Conservation (phyloP, 2,888 invertebrate genomes). For the Cephus sareptanus region DNA sequence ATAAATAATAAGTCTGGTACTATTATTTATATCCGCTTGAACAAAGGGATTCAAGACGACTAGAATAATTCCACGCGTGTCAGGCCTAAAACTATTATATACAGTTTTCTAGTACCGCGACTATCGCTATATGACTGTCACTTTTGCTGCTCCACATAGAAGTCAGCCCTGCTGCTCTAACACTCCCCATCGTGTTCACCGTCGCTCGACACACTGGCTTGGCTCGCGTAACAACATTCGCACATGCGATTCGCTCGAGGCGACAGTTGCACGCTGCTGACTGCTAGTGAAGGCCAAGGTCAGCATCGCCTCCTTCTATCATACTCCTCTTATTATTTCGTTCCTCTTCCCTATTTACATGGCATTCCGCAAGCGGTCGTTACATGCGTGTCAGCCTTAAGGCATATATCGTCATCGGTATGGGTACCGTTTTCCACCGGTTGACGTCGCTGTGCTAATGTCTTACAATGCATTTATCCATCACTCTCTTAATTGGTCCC, state of each 20-base stretch:
- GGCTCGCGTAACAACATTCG: slow-evolving; percentile 35
- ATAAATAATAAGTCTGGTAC: not conserved
- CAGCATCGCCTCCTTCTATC: slow-evolving; percentile 15
- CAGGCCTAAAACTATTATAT: not conserved
- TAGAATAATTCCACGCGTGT: not conserved
- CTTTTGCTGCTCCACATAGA: slow-evolving; percentile 49
- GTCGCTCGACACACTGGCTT: slow-evolving; percentile 15
- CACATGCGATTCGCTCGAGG: slow-evolving; percentile 43
- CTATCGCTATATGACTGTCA: slow-evolving; percentile 26
- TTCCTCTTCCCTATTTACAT: slow-evolving; percentile 12
- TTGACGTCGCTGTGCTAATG: not conserved
- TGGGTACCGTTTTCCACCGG: not conserved
- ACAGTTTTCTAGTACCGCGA: not conserved
- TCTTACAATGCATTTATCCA: not conserved
- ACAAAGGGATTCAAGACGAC: not conserved
- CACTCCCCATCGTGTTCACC: not conserved
- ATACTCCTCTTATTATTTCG: slow-evolving; percentile 1
- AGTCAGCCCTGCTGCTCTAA: not conserved
- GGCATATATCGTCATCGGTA: not conserved
- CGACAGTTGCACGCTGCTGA: slow-evolving; percentile 35
- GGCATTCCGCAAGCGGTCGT: not conserved
- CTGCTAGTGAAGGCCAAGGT: slow-evolving; percentile 51
- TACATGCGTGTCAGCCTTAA: not conserved
- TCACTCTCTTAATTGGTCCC: not conserved
- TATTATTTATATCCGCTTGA: not conserved